phyloP scores from a whole-genome alignment of 2,888 invertebrate species.

The Coleophora deauratella region DNA sequence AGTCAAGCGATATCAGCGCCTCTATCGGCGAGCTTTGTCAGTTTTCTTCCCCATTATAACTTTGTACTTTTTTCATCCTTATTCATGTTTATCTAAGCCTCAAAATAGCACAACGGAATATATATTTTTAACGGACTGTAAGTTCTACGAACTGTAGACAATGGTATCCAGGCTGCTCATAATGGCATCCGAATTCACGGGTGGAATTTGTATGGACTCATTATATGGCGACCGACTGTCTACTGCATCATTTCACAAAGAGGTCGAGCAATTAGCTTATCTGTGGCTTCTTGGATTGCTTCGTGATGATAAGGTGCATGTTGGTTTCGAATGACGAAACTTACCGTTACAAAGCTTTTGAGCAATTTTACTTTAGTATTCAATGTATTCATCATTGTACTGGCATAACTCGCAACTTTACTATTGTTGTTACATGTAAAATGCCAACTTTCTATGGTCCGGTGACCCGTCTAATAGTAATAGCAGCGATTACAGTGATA shows the following conservation, averaged over 20 bases:
- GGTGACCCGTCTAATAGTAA: slow-evolving; percentile 37
- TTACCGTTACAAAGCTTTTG: neutral
- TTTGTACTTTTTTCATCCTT: no score
- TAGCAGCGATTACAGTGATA: slow-evolving; percentile 39
- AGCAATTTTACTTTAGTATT: slow-evolving; percentile 4
- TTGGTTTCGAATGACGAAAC: no score
- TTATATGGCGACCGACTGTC: slow-evolving; percentile 10
- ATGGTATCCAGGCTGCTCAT: slow-evolving; percentile 20
- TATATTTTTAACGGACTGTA: slow-evolving; percentile 24
- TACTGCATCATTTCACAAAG: slow-evolving; percentile 1
- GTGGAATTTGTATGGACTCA: slow-evolving; percentile 16
- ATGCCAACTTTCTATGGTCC: slow-evolving; percentile 41
- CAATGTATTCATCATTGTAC: slow-evolving; percentile 10
- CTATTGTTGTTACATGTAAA: slow-evolving; percentile 22
- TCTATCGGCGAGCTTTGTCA: no score
- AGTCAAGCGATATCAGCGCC: no score
- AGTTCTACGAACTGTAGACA: slow-evolving; percentile 26
- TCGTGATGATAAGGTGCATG: slow-evolving; percentile 2
- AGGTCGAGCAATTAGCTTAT: slow-evolving; percentile 7
- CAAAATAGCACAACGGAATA: slow-evolving; percentile 20
- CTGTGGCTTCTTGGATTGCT: slow-evolving; percentile 2
- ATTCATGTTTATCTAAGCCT: neutral
- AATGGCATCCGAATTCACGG: slow-evolving; percentile 17
- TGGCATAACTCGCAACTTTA: slow-evolving; percentile 5
- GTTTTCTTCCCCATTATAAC: no score